Conservation (phyloP, 2,113 vertebrate species). For the Chascanopsetta lugubris region DNA sequence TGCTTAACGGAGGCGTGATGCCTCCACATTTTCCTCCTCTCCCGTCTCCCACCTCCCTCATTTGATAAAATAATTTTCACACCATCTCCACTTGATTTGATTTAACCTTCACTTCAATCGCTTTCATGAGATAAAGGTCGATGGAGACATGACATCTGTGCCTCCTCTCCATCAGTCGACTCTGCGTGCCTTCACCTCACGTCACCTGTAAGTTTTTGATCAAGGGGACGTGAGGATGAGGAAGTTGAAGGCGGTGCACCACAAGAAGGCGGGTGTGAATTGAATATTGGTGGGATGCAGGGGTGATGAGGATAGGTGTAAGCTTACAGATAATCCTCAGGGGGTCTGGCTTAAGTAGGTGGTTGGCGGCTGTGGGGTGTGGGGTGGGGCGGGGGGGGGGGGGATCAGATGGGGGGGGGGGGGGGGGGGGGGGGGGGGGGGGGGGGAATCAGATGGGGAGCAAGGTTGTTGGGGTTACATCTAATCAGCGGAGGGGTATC, state of each 20-base stretch:
- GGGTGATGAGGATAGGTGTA: constrained; percentile 65
- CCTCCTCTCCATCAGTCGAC: not conserved
- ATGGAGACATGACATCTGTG: constrained; percentile 8
- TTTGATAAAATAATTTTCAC: not conserved
- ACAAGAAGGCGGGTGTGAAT: constrained; percentile 51
- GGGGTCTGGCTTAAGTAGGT: constrained; percentile 66
- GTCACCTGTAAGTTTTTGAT: constrained; percentile 40
- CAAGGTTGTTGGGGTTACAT: constrained; percentile 56
- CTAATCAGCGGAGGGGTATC: constrained; percentile 69
- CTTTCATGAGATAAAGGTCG: constrained; percentile 22
- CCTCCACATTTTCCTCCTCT: constrained; percentile 11
- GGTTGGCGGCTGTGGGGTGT: constrained; percentile 51
- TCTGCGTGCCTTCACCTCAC: not conserved
- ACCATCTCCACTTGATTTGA: constrained; percentile 6
- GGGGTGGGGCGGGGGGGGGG: too few species aligned
- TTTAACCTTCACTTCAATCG: not conserved
- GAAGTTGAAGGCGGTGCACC: constrained; percentile 26
- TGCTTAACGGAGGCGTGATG: constrained; percentile 22
- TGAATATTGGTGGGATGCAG: constrained; percentile 53
- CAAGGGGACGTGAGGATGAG: not conserved
- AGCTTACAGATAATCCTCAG: constrained; percentile 70
- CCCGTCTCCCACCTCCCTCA: not conserved
- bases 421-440: constrained; percentile 46
- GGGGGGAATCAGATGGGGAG: constrained; percentile 15
- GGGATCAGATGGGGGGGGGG: constrained; percentile 11